phyloP scores from a whole-genome alignment of 1,140 invertebrate genomes.

The Platyscapa corneri region DNA sequence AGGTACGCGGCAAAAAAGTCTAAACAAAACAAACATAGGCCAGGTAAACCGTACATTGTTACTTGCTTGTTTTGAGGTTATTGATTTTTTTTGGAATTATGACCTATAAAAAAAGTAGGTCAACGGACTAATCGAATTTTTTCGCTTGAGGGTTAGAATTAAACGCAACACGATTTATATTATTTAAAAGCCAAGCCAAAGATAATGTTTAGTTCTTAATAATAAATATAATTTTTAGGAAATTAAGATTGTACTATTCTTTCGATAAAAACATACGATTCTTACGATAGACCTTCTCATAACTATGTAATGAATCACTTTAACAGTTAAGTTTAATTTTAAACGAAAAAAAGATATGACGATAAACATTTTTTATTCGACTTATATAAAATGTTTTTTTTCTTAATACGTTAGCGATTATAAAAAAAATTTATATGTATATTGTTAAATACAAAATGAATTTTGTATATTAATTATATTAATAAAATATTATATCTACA shows the following conservation, averaged over 20 bases:
- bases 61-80: neutral
- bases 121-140: slow-evolving; percentile 29
- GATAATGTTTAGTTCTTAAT: neutral
- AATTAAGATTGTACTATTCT: neutral
- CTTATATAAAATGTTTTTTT: no score
- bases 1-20: neutral
- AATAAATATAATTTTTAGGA: no score
- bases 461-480: no score
- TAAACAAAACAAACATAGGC: neutral
- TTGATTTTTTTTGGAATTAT: slow-evolving; percentile 42
- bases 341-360: neutral
- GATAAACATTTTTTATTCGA: no score
- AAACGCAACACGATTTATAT: neutral
- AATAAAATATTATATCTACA: no score
- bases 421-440: no score
- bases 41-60: neutral
- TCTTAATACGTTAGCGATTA: no score
- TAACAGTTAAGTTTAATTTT: no score
- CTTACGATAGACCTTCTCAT: neutral
- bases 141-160: neutral
- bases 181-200: neutral
- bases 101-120: slow-evolving; percentile 39
- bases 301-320: no score
- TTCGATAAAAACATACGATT: neutral
- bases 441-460: no score